These are phyloP conservation scores for Agelaius phoeniceus DNA, from an alignment of 2,113 vertebrate genomes.

Conservation along the genomic window DNA sequence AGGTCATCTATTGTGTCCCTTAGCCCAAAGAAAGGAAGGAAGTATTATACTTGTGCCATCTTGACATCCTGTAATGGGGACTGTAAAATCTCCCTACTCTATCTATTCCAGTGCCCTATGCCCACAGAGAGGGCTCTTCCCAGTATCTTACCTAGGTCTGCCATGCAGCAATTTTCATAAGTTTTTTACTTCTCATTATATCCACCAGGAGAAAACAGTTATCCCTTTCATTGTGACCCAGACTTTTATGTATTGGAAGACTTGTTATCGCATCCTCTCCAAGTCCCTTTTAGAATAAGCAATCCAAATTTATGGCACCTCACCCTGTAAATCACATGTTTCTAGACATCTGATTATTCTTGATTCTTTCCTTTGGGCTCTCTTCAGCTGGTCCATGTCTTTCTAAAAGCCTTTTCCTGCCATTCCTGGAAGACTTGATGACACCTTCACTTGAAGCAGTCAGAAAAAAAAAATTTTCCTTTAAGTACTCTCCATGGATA, in stretches of 20 bases:
- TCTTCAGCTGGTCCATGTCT: background rate
- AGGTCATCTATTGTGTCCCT: background rate
- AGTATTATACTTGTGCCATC: background rate
- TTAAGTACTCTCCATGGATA: slow-evolving; percentile 17
- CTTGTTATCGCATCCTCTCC: background rate
- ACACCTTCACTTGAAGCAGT: background rate
- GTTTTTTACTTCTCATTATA: slow-evolving; percentile 16
- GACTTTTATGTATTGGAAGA: background rate
- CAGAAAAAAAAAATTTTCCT: slow-evolving; percentile 23
- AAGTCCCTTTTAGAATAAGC: background rate
- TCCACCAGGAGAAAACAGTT: background rate
- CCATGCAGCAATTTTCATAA: background rate
- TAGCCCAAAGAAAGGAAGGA: background rate
- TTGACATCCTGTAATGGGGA: background rate
- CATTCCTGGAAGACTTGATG: background rate
- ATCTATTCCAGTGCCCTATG: background rate
- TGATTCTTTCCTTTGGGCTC: background rate
- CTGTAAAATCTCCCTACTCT: background rate
- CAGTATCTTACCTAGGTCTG: background rate
- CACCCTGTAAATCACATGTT: background rate
- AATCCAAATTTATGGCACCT: background rate
- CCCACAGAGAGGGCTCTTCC: background rate
- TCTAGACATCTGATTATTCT: background rate
- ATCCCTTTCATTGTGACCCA: background rate
- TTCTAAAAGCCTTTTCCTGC: slow-evolving; percentile 13